Percentiles rank a stretch among this genome's conserved stretches.
Conservation (phyloP, 2,888 invertebrate genomes). For the Hoplodrina blanda region DNA sequence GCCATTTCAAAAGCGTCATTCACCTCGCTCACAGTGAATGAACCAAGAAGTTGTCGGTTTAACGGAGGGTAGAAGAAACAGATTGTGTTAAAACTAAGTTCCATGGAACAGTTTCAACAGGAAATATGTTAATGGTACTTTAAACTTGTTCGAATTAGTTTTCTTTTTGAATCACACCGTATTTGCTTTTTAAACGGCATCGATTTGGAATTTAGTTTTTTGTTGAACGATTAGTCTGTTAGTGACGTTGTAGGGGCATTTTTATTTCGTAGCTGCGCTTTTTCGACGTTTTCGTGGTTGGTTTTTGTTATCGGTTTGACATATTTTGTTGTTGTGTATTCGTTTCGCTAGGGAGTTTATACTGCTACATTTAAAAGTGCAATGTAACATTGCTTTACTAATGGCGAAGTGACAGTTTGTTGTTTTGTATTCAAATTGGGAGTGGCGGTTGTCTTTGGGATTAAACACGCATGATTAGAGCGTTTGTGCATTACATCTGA, state of each 20-base stretch:
- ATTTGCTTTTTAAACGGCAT: constrained; percentile 56
- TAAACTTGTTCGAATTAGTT: constrained; percentile 70
- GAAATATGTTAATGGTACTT: constrained; percentile 72
- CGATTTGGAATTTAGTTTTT: constrained; percentile 50
- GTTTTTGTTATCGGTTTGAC: constrained; percentile 31
- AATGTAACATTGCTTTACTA: no score
- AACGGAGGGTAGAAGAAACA: constrained; percentile 66
- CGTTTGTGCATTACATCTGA: no score
- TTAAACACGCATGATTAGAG: no score
- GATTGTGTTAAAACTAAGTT: constrained; percentile 68
- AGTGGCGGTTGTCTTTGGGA: no score
- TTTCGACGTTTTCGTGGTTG: constrained; percentile 11
- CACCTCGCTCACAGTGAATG: constrained; percentile 55
- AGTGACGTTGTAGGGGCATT: not conserved
- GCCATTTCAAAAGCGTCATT: constrained; percentile 47
- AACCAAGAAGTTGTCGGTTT: constrained; percentile 56
- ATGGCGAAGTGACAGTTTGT: no score
- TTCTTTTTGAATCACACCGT: constrained; percentile 65
- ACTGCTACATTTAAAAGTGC: not conserved
- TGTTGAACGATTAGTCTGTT: not conserved
- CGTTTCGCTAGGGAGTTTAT: constrained; percentile 5
- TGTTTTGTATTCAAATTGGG: no score
- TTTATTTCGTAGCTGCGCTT: constrained; percentile 24
- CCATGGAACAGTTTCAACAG: constrained; percentile 62
- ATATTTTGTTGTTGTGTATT: constrained; percentile 7